Evolutionary conservation across 2,113 vertebrate genomes (phyloP).

Genomic region (Cephalopterus ornatus): DNA sequence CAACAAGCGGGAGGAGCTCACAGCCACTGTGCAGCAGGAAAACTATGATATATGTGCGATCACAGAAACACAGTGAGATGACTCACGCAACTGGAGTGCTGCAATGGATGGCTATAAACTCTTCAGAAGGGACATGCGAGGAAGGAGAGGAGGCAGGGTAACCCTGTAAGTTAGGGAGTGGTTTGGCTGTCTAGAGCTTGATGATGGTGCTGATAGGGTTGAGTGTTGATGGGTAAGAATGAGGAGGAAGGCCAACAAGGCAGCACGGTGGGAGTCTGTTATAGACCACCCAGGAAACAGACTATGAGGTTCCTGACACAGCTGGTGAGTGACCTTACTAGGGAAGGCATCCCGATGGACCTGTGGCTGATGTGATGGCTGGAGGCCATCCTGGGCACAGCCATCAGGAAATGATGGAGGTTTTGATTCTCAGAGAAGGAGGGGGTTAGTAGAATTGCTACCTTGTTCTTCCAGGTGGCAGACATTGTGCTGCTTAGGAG

Average conservation of each 20-base stretch:
- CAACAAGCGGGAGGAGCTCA: neutral
- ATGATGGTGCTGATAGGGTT: neutral
- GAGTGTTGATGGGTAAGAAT: neutral
- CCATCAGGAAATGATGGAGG: neutral
- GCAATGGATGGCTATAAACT: neutral
- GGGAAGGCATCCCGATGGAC: neutral
- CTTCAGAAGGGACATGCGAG: neutral
- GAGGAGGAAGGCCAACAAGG: neutral
- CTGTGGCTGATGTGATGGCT: neutral
- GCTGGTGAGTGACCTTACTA: no score
- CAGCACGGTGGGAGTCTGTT: accelerated
- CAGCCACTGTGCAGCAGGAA: neutral
- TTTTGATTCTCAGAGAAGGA: neutral
- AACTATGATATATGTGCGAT: neutral
- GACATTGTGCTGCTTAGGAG: neutral
- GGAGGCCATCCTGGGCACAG: neutral
- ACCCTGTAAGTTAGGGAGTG: accelerated
- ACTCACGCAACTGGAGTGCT: neutral
- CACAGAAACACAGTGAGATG: neutral
- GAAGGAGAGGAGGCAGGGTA: neutral
- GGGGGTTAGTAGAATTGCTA: neutral
- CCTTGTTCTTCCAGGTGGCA: neutral
- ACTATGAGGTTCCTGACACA: neutral
- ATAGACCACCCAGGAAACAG: neutral
- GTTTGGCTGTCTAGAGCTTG: neutral